A percentile compares a stretch with the other conserved stretches of the same genome.
phyloP scores from a whole-genome alignment of 2,113 vertebrate genomes.

The Corythornis madagascariensis region DNA sequence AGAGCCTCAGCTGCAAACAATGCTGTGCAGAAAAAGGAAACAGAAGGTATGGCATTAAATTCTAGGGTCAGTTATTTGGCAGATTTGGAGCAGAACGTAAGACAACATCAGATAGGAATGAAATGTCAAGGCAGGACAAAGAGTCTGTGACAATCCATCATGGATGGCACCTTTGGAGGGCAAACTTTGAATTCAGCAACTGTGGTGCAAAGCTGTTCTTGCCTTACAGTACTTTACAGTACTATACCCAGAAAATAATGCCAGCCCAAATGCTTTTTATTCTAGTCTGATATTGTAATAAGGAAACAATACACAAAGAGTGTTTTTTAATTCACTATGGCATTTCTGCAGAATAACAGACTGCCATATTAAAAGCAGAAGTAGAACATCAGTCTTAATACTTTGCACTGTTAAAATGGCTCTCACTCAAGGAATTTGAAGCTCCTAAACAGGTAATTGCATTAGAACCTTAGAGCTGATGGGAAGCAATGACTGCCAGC shows the following conservation, averaged over 20 bases:
- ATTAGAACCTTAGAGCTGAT: not conserved
- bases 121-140: constrained; percentile 64
- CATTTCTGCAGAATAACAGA: constrained; percentile 1
- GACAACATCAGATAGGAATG: constrained; percentile 14
- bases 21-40: constrained; percentile 12
- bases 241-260: constrained; percentile 1
- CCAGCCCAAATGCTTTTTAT: not conserved
- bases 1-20: constrained; percentile 57
- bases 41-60: constrained; percentile 53
- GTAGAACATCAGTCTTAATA: not conserved
- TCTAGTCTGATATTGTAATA: not conserved
- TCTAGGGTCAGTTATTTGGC: constrained; percentile 32
- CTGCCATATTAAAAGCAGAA: constrained; percentile 24
- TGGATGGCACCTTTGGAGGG: constrained; percentile 41
- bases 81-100: constrained; percentile 52
- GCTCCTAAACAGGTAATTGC: not conserved
- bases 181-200: constrained; percentile 47
- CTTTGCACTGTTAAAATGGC: not conserved
- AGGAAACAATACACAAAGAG: not conserved
- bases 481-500: not conserved
- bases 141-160: constrained; percentile 60
- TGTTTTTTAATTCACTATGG: constrained; percentile 25
- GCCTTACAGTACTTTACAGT: not conserved
- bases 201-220: constrained; percentile 9
- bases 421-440: not conserved